These are phyloP conservation scores for Drosophila tropicalis DNA, from an alignment of 1,140 invertebrate species.

Conservation along the genomic window DNA sequence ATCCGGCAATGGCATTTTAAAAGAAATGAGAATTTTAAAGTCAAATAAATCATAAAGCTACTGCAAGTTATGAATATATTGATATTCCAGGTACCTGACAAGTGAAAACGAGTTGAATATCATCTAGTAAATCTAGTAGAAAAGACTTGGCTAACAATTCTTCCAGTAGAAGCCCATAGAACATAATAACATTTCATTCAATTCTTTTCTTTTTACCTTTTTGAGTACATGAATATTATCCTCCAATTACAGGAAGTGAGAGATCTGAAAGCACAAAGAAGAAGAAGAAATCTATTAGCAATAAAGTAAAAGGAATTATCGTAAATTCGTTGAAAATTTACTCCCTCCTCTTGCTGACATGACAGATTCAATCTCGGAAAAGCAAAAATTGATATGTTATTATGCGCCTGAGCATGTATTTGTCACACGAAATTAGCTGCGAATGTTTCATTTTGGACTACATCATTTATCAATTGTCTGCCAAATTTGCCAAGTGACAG, in stretches of 20 bases:
- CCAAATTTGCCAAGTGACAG: slow-evolving; percentile 67
- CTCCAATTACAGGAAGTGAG: no score
- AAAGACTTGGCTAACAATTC: no score
- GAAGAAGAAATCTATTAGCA: not conserved
- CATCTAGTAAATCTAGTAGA: no score
- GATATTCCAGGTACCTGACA: not conserved
- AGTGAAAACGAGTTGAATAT: not conserved
- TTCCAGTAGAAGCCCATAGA: no score
- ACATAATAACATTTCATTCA: no score
- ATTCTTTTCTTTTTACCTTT: no score
- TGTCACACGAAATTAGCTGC: slow-evolving; percentile 76
- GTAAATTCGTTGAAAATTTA: not conserved
- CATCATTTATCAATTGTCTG: slow-evolving; percentile 77
- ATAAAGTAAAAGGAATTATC: not conserved
- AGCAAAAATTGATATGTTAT: slow-evolving; percentile 65
- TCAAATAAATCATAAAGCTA: slow-evolving; percentile 8
- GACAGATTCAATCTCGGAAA: slow-evolving; percentile 18
- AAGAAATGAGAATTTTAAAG: slow-evolving; percentile 6
- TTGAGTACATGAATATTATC: no score
- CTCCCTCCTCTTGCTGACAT: not conserved
- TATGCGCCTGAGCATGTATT: slow-evolving; percentile 38
- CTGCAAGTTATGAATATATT: not conserved
- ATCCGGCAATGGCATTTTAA: not conserved
- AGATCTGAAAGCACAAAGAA: not conserved
- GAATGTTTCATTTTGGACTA: slow-evolving; percentile 31